Base-by-base conservation (phyloP, 2,113 vertebrate genomes). In the Pleuronectes platessa region DNA sequence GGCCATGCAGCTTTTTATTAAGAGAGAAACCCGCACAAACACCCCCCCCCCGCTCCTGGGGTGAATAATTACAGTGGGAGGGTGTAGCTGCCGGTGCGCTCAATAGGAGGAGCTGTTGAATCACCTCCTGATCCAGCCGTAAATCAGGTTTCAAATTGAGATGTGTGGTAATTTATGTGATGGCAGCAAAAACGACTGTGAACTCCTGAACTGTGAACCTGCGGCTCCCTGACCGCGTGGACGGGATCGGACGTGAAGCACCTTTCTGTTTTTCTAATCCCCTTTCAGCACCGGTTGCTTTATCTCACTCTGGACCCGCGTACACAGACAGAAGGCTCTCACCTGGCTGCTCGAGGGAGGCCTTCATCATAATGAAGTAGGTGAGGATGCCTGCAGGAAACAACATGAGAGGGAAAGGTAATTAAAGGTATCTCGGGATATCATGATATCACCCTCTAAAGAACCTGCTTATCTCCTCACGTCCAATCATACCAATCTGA, bases 21-120 rank as follows among this genome's bases (percentile, higher is more conserved):
- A 64, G 68, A 78, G 5, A 59, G 47, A 61, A 78, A 23, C 53
- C 69, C 7, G 15, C 18, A 18, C 60, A 60, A 85, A 76, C 66
- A 66, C 54, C 45, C 80, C 6, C 31, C 31, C 74, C 64, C 70
- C 51, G 70, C 79, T 61, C 31, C 54, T 64, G 37, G 77, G 71
- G 61, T 67, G 10, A 27, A 49, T 21, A n/a, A 56, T 11, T 9
- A 10, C 18, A 15, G 21, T 10, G n/a, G 6, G 14, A 56, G 21
- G 21, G 51, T 81, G 86, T 35, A 89, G 74, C 69, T 85, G 45
- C 68, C 24, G 55, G 0, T 73, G 66, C 24, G 70, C 71, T 86
- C 92, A 90, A 84, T 54, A 91, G 93, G 90, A 90, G 92, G 92
- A 66, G 90, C 90, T 94, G 85, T 92, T 88, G 92, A 84, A 79